A percentile compares a stretch with the other conserved stretches of the same genome.
phyloP scores from a whole-genome alignment of 92 coral and sea anemone species.

The Paragorgia papillata region DNA sequence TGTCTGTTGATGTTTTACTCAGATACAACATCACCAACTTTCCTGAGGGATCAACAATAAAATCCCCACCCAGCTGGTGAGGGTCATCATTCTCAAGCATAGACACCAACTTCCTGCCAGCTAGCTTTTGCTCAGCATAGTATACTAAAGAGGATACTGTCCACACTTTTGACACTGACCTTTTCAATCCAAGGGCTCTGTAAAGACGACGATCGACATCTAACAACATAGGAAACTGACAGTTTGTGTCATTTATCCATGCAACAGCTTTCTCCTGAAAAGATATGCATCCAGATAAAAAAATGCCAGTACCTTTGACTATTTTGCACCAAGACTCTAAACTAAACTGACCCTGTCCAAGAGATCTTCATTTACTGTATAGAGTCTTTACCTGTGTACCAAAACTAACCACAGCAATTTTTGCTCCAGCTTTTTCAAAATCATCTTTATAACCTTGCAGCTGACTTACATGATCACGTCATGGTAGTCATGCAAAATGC shows the following conservation, averaged over 20 bases:
- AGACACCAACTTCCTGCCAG: constrained; percentile 67
- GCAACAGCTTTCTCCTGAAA: constrained; percentile 75
- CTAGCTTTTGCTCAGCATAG: constrained; percentile 87
- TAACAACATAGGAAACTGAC: constrained; percentile 73
- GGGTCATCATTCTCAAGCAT: constrained; percentile 84
- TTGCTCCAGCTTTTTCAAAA: constrained; percentile 75
- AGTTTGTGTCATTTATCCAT: constrained; percentile 79
- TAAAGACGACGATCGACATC: constrained; percentile 74
- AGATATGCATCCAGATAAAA: neutral
- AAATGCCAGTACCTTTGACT: too few species aligned
- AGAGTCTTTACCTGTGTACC: constrained; percentile 94
- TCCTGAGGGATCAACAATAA: constrained; percentile 74
- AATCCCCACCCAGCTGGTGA: constrained; percentile 94
- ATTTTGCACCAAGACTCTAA: too few species aligned
- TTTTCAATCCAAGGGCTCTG: constrained; percentile 73
- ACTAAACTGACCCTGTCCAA: too few species aligned
- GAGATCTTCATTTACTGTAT: too few species aligned
- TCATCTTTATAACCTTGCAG: constrained; percentile 65
- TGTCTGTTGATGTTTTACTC: constrained; percentile 72
- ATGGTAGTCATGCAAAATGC: constrained; percentile 99
- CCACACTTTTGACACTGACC: constrained; percentile 85
- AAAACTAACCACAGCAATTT: constrained; percentile 80
- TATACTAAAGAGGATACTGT: constrained; percentile 64
- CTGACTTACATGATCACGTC: constrained; percentile 95
- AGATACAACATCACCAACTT: constrained; percentile 71